phyloP scores from a whole-genome alignment of 2,113 vertebrate genomes.

The Candoia aspera region DNA sequence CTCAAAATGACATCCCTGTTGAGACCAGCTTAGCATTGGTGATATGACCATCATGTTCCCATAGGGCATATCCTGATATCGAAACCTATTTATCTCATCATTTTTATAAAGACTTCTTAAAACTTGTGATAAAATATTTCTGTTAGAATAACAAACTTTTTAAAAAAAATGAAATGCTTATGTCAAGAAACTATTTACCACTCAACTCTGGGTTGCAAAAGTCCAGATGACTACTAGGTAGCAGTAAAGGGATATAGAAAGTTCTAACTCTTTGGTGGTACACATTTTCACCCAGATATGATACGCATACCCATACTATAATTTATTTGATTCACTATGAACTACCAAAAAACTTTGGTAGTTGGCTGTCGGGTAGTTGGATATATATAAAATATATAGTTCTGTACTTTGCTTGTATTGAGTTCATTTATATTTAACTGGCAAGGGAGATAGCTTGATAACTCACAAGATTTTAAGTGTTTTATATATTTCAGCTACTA shows the following conservation, averaged over 20 bases:
- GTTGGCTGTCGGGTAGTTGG: background rate
- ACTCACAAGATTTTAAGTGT: background rate
- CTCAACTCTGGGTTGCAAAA: background rate
- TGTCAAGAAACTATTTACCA: background rate
- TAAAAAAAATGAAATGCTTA: background rate
- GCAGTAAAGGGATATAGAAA: background rate
- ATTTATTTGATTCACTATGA: too few species aligned
- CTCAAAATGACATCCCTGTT: background rate
- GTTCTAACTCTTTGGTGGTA: background rate
- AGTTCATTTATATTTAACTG: background rate
- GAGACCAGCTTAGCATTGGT: background rate
- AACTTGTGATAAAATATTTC: background rate
- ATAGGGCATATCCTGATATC: background rate
- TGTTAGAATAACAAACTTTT: background rate
- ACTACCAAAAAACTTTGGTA: too few species aligned
- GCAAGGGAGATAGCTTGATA: background rate
- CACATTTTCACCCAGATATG: too few species aligned
- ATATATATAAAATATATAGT: background rate
- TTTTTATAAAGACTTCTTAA: background rate
- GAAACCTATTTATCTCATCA: background rate
- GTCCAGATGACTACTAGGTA: background rate
- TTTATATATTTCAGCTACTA: background rate
- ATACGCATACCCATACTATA: too few species aligned
- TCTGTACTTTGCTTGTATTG: background rate
- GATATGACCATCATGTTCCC: background rate